Evolutionary conservation across 2,888 invertebrate genomes (phyloP).

Genomic region (Drosophila quinaria): DNA sequence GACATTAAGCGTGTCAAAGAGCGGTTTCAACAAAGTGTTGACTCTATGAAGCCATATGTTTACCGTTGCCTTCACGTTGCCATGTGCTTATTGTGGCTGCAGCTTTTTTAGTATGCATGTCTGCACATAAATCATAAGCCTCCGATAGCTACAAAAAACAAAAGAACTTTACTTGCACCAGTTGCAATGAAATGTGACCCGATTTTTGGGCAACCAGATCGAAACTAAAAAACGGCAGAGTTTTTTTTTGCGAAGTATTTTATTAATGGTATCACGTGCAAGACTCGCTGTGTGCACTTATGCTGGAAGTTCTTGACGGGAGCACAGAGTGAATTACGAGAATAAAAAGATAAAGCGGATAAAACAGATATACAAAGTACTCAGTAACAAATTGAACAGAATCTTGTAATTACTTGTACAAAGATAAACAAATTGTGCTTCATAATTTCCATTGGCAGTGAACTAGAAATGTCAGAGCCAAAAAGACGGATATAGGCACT

Average conservation of each 20-base stretch:
- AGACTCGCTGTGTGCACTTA: background rate
- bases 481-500: slow-evolving; percentile 4
- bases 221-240: slow-evolving; percentile 5
- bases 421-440: slow-evolving; percentile 34
- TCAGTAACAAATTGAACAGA: slow-evolving; percentile 30
- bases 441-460: slow-evolving; percentile 50
- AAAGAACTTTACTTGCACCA: slow-evolving; percentile 7
- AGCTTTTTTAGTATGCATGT: slow-evolving; percentile 9
- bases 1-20: slow-evolving; percentile 38
- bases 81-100: slow-evolving; percentile 23
- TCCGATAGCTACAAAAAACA: slow-evolving; percentile 37
- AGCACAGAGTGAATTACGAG: slow-evolving; percentile 14
- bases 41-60: slow-evolving; percentile 27
- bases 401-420: slow-evolving; percentile 36
- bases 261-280: slow-evolving; percentile 49
- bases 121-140: slow-evolving; percentile 57
- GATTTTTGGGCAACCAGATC: slow-evolving; percentile 41
- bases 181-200: slow-evolving; percentile 71
- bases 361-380: slow-evolving; percentile 7
- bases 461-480: slow-evolving; percentile 27
- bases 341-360: background rate
- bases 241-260: slow-evolving; percentile 10
- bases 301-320: slow-evolving; percentile 29
- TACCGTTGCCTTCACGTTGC: slow-evolving; percentile 23
- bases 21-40: slow-evolving; percentile 17